phyloP scores from a whole-genome alignment of 1,140 invertebrate species.

The Sitophilus oryzae region DNA sequence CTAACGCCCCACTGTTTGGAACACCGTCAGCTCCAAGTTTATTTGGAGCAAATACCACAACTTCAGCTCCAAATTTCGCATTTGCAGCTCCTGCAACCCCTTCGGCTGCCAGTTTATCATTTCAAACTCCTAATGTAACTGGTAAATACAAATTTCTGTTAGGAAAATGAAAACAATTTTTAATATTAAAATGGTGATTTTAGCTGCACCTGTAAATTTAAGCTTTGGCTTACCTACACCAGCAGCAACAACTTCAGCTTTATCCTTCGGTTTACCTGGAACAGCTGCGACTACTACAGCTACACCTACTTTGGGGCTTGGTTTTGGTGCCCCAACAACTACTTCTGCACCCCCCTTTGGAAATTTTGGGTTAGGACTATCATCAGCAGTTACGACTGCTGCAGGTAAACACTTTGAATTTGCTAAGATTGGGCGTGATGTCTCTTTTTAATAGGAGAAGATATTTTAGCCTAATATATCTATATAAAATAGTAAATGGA shows the following conservation, averaged over 20 bases:
- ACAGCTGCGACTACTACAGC: conserved; percentile 1
- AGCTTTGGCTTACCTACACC: too few species aligned
- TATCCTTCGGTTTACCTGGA: conserved; percentile 23
- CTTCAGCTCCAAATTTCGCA: neutral
- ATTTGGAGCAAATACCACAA: conserved; percentile 35
- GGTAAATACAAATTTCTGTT: too few species aligned
- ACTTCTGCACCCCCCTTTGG: conserved; percentile 2
- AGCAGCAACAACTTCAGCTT: conserved; percentile 37
- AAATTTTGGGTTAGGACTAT: conserved; percentile 2
- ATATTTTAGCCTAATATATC: neutral
- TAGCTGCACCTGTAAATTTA: too few species aligned
- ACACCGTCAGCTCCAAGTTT: conserved; percentile 7
- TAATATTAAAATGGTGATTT: too few species aligned
- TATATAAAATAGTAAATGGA: too few species aligned
- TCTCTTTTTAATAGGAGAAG: too few species aligned
- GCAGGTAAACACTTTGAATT: conserved; percentile 17
- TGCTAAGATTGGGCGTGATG: conserved; percentile 6
- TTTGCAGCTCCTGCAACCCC: neutral
- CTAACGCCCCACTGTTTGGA: too few species aligned
- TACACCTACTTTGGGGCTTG: conserved; percentile 1
- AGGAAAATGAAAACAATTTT: too few species aligned
- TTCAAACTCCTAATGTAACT: neutral
- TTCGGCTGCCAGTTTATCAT: neutral
- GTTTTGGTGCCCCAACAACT: conserved; percentile 4
- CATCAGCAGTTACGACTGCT: conserved; percentile 9